phyloP scores from a whole-genome alignment of 2,113 vertebrate genomes.

The Rafetus swinhoei region DNA sequence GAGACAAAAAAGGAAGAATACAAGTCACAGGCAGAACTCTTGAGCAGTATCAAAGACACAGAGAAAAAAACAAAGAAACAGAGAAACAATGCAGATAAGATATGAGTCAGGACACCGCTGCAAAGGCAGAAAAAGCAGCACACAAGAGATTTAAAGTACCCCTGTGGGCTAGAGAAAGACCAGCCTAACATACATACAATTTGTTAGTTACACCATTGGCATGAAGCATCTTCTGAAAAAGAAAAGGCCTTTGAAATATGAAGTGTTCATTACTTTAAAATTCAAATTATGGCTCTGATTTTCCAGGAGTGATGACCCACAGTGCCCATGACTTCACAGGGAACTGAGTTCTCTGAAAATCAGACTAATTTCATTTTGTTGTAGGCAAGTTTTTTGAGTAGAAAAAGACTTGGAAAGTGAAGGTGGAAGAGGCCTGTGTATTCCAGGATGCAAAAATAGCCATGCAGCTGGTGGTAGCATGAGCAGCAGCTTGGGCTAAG shows the following conservation, averaged over 20 bases:
- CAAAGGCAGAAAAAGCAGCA: neutral
- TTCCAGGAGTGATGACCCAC: neutral
- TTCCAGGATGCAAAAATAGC: neutral
- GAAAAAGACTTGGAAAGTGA: neutral
- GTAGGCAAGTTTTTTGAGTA: neutral
- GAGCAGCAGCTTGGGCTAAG: neutral
- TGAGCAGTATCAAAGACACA: neutral
- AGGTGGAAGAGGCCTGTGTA: neutral
- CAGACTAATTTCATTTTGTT: neutral
- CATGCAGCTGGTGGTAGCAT: neutral
- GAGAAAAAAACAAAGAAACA: neutral
- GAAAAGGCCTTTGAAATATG: neutral
- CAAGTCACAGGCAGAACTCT: neutral
- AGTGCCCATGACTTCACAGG: neutral
- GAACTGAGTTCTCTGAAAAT: neutral
- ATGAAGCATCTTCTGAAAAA: neutral
- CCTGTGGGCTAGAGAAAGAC: neutral
- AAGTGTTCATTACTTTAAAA: neutral
- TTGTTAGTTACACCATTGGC: accelerated
- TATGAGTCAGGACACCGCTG: neutral
- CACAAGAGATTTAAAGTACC: neutral
- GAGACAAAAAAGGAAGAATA: neutral
- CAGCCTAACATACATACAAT: neutral
- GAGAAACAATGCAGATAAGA: neutral
- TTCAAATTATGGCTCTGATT: neutral